Conservation (phyloP, 2,113 vertebrate species). For the Sinosuthora webbiana region DNA sequence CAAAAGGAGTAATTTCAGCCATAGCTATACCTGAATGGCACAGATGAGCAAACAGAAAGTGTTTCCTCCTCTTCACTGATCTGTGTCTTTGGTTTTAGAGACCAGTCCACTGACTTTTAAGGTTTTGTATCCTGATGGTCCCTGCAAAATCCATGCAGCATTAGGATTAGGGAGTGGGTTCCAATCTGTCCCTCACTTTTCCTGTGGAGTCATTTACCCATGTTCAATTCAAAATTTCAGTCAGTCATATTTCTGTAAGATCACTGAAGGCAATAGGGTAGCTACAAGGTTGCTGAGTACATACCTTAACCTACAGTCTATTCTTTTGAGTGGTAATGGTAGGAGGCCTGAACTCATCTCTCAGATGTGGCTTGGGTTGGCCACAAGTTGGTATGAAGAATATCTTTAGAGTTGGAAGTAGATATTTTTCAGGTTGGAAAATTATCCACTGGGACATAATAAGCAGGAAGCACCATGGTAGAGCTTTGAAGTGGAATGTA, state of each 20-base stretch:
- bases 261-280: not conserved
- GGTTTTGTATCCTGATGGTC: not conserved
- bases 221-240: not conserved
- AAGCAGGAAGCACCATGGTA: not conserved
- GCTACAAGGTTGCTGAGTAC: not conserved
- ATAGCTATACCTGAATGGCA: not conserved
- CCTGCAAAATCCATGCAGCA: accelerated
- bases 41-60: not conserved
- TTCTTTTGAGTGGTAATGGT: not conserved
- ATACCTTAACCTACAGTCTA: not conserved
- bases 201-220: not conserved
- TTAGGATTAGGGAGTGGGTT: not conserved
- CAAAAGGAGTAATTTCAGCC: not conserved
- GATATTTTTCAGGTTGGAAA: not conserved
- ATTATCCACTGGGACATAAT: not conserved
- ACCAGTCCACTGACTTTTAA: not conserved
- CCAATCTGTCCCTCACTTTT: not conserved
- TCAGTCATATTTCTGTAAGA: not conserved
- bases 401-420: not conserved
- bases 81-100: not conserved
- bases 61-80: not conserved
- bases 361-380: not conserved
- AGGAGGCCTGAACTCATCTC: not conserved
- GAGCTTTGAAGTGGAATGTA: not conserved
- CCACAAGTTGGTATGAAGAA: not conserved